Evolutionary conservation across 2,888 invertebrate genomes (phyloP).

Genomic region (Drosophila meridiana): DNA sequence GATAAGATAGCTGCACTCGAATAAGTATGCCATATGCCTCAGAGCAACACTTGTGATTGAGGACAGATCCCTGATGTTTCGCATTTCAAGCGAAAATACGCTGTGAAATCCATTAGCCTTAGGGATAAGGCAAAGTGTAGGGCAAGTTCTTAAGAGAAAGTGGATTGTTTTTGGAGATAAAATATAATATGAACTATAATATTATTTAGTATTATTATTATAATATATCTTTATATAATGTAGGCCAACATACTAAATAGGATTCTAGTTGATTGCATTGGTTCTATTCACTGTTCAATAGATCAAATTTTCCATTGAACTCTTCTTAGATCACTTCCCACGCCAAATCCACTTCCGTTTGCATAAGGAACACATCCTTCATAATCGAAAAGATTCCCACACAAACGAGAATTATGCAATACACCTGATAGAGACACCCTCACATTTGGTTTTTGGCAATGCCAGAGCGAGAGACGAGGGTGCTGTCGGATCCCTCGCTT

Average conservation of each 20-base stretch:
- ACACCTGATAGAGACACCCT: constrained; percentile 69
- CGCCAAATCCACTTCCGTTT: constrained; percentile 45
- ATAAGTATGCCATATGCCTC: constrained; percentile 31
- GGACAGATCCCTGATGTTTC: constrained; percentile 10
- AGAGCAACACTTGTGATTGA: constrained; percentile 6
- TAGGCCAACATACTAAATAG: too few species aligned
- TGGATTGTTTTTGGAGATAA: not conserved
- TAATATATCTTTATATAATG: too few species aligned
- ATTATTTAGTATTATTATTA: too few species aligned
- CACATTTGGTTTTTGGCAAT: constrained; percentile 37
- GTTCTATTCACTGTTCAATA: not conserved
- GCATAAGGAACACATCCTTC: constrained; percentile 10
- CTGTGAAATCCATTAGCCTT: constrained; percentile 43
- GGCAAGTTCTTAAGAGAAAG: not conserved
- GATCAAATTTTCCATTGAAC: not conserved
- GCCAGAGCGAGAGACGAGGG: constrained; percentile 32
- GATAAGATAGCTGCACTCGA: constrained; percentile 53
- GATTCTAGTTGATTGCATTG: too few species aligned
- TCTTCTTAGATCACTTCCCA: constrained; percentile 32
- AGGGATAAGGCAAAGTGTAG: not conserved
- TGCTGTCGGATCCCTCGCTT: constrained; percentile 36
- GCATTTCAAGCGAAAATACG: constrained; percentile 3
- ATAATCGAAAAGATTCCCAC: constrained; percentile 56
- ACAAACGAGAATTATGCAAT: constrained; percentile 66
- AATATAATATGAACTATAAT: not conserved